Base-by-base conservation (phyloP, 2,113 vertebrate genomes). In the Pleuronectes platessa region DNA sequence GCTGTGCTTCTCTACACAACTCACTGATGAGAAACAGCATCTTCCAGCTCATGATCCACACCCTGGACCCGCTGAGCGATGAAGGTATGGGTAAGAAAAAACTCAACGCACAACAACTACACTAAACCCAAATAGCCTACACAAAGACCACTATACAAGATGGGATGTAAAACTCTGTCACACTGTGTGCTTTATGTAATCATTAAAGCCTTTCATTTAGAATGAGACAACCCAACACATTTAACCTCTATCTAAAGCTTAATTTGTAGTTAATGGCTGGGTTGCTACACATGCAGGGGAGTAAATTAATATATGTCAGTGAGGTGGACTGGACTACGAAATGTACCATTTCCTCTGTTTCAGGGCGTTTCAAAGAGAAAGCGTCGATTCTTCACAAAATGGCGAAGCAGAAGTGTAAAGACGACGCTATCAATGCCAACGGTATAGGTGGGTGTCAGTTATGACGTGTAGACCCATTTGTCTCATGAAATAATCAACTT, bases 381-480 rank as follows among this genome's bases (percentile, higher is more conserved):
- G 97, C 96, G 12, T 97, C 96, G 17, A 97, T 98, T 86, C 96
- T 99, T 58, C 96, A 98, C 91, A 98, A 97, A 93, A 97, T 99
- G 8, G 97, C 97, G 81, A 98, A 98, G 94, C 95, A 97, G 91
- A 96, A 96, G 81, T 97, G 96, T 87, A 94, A 96, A 82, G 97
- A 96, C 24, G 97, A 98, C 5, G 68, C 62, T 14, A 8, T 2
- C 21, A 88, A 13, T 79, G 92, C 94, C 80, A 97, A 97, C 8
- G 96, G 96, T 66, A 86, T 95, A 31, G 91, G 92, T 94, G 83
- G 76, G 88, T 90, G 65, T 72, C 61, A 11, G 3, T 26, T 4
- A 74, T 4, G 11, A 58, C 27, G 2, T 58, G 42, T 27, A 23
- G 61, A 42, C 15, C 4, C 37, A 7, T 45, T 71, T 66, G 27